A percentile compares a stretch with the other conserved stretches of the same genome.
These are phyloP conservation scores for Sepiola atlantica DNA, from an alignment of 2,888 invertebrate genomes.

Conservation along the genomic window DNA sequence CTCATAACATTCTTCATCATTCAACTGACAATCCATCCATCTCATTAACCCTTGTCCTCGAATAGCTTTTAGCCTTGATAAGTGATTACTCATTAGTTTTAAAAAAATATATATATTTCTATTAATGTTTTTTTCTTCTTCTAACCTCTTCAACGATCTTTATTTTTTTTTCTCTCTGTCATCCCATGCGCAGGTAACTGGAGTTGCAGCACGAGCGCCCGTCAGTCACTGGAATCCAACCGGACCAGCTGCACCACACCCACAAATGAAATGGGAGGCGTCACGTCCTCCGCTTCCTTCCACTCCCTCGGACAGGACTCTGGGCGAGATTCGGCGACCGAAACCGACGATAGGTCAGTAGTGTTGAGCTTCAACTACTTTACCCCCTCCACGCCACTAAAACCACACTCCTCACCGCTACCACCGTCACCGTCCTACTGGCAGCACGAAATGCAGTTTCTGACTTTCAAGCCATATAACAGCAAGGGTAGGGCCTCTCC, in stretches of 20 bases:
- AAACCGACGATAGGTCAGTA: constrained; percentile 57
- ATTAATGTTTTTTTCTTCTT: not conserved
- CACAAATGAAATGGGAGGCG: constrained; percentile 37
- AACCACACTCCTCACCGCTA: not conserved
- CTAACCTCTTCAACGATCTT: not conserved
- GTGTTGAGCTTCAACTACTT: constrained; percentile 10
- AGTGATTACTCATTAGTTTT: no score
- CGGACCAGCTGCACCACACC: constrained; percentile 76
- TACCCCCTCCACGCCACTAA: constrained; percentile 4
- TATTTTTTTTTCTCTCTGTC: not conserved
- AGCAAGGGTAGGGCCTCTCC: not conserved
- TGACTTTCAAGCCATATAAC: constrained; percentile 1
- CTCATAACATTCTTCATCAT: no score
- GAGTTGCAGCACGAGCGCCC: constrained; percentile 83
- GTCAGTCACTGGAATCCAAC: constrained; percentile 77
- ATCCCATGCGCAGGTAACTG: constrained; percentile 85
- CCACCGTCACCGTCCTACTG: not conserved
- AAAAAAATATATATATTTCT: no score
- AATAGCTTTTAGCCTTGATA: no score
- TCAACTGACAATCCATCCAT: no score
- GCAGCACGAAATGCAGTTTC: constrained; percentile 11
- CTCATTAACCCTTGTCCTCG: no score
- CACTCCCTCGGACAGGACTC: constrained; percentile 74
- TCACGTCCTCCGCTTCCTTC: constrained; percentile 63
- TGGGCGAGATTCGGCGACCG: constrained; percentile 65